Evolutionary conservation across 2,113 vertebrate species (phyloP).

Genomic region (Ceratotherium simum): DNA sequence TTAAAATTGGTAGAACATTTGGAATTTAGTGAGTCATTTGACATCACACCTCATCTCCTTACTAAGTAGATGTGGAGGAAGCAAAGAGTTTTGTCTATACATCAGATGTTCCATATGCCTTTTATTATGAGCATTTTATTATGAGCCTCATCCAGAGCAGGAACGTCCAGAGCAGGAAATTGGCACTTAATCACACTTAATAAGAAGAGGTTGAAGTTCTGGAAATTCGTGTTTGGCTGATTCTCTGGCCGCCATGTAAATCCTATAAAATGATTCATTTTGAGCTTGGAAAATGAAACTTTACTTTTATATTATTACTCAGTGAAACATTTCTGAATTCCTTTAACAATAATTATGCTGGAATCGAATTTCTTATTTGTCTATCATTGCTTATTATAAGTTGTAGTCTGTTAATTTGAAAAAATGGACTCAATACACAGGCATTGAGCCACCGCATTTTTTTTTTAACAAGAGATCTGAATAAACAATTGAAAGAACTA

Average conservation of each 20-base stretch:
- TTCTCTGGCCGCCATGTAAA: constrained; percentile 21
- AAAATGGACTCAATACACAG: neutral
- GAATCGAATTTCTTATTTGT: neutral
- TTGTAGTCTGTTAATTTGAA: neutral
- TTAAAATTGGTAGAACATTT: constrained; percentile 42
- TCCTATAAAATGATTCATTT: constrained; percentile 45
- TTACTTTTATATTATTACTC: constrained; percentile 56
- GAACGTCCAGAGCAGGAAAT: neutral
- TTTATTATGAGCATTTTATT: constrained; percentile 32
- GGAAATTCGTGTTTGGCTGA: neutral
- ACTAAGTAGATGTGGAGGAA: neutral
- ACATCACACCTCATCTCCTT: constrained; percentile 5
- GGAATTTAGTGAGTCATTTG: constrained; percentile 19
- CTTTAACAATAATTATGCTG: neutral
- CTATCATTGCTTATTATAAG: neutral
- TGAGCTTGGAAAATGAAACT: constrained; percentile 41
- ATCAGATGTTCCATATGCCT: neutral
- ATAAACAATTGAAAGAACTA: neutral
- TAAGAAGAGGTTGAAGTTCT: constrained; percentile 12
- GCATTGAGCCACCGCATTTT: neutral
- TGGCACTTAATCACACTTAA: neutral
- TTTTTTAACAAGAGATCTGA: neutral
- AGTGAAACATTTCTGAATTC: constrained; percentile 4
- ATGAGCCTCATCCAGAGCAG: neutral
- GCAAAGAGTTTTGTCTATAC: neutral